A percentile compares a stretch with the other conserved stretches of the same genome.
These are phyloP conservation scores for Poecilia latipinna DNA, from an alignment of 2,113 vertebrate genomes.

Conservation along the genomic window DNA sequence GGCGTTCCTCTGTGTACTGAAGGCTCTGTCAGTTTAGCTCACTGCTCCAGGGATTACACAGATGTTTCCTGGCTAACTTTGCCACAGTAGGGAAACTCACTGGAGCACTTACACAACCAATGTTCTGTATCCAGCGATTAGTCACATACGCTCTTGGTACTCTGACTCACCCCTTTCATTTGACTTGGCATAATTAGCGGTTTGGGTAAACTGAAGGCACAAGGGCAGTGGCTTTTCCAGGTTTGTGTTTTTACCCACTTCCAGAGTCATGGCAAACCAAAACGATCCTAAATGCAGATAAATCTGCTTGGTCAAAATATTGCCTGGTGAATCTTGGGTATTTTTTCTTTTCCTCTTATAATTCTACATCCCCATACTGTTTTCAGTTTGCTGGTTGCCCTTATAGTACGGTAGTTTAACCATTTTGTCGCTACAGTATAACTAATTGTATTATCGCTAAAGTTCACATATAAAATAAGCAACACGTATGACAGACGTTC, in stretches of 20 bases:
- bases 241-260: too few relatives aligned
- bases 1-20: not conserved
- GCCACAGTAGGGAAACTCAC: not conserved
- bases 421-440: not conserved
- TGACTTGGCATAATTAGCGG: not conserved
- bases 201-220: not conserved
- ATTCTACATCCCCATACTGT: too few relatives aligned
- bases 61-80: not conserved
- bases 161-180: not conserved
- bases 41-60: not conserved
- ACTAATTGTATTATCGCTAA: too few relatives aligned
- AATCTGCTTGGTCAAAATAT: too few relatives aligned
- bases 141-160: too few relatives aligned
- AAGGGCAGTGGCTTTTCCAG: not conserved
- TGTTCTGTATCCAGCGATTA: too few relatives aligned
- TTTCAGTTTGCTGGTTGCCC: not conserved
- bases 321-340: too few relatives aligned
- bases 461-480: not conserved
- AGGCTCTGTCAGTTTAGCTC: not conserved
- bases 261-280: too few relatives aligned
- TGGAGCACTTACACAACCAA: not conserved
- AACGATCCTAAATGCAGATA: too few relatives aligned
- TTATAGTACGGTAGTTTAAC: not conserved
- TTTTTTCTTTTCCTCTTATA: too few relatives aligned
- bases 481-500: not conserved